Conservation (phyloP, 1,140 invertebrate species). For the Papilio xuthus region DNA sequence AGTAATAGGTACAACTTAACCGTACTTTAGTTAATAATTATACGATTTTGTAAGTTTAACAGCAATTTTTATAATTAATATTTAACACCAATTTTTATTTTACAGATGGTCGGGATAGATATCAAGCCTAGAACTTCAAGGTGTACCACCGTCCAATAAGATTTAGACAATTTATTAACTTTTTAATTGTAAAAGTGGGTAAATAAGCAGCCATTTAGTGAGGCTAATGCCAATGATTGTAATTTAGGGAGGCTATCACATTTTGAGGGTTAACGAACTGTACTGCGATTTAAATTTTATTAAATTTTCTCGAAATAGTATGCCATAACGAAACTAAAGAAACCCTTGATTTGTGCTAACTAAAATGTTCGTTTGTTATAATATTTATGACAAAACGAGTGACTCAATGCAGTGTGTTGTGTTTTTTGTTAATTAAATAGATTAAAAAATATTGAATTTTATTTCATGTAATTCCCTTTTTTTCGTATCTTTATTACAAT, state of each 20-base stretch:
- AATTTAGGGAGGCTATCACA: slow-evolving; percentile 26
- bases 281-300: not conserved
- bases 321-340: slow-evolving; percentile 20
- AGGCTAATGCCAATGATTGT: slow-evolving; percentile 33
- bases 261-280: slow-evolving; percentile 32
- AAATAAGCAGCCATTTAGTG: slow-evolving; percentile 28
- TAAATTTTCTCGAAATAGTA: slow-evolving; percentile 30
- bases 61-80: not conserved
- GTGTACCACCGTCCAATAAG: slow-evolving; percentile 29
- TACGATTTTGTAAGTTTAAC: not conserved
- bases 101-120: slow-evolving; percentile 62
- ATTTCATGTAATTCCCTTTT: not conserved
- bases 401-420: slow-evolving; percentile 40
- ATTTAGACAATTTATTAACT: slow-evolving; percentile 35
- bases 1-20: no score
- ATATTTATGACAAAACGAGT: slow-evolving; percentile 68
- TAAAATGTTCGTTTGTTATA: slow-evolving; percentile 60
- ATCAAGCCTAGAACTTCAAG: slow-evolving; percentile 29
- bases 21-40: no score
- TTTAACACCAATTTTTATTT: slow-evolving; percentile 38
- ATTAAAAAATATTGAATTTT: slow-evolving; percentile 32
- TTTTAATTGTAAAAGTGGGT: slow-evolving; percentile 35
- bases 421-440: slow-evolving; percentile 52
- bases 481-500: not conserved
- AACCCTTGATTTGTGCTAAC: slow-evolving; percentile 37